Conservation (phyloP, 2,888 invertebrate species). For the Caenorhabditis plicata region DNA sequence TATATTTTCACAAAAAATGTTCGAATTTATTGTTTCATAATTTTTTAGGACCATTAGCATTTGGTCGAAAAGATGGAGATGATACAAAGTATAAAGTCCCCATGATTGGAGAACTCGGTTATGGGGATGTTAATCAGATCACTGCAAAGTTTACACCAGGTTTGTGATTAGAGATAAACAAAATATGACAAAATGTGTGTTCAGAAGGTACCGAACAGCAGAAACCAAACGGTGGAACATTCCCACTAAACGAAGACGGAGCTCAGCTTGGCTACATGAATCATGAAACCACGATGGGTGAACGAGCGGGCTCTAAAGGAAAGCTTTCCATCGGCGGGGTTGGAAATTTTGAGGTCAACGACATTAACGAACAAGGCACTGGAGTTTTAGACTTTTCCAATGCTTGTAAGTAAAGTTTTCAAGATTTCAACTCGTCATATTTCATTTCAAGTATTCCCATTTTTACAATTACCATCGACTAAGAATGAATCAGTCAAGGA, state of each 20-base stretch:
- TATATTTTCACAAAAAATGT: too few relatives aligned
- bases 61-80: constrained; percentile 47
- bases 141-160: constrained; percentile 49
- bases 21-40: too few relatives aligned
- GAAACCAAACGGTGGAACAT: constrained; percentile 45
- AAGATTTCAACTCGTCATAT: background rate
- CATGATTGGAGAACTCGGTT: constrained; percentile 46
- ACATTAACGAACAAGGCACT: constrained; percentile 45
- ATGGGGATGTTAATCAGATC: constrained; percentile 42
- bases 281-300: constrained; percentile 41
- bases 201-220: constrained; percentile 13
- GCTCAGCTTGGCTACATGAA: constrained; percentile 54
- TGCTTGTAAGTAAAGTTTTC: constrained; percentile 21
- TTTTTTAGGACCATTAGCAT: constrained; percentile 43
- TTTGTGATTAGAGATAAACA: background rate
- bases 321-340: constrained; percentile 37
- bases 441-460: constrained; percentile 42
- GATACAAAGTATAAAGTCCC: constrained; percentile 45
- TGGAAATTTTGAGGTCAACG: constrained; percentile 33
- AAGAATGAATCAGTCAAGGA: constrained; percentile 38
- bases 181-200: background rate
- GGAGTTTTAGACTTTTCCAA: constrained; percentile 49
- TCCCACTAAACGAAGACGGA: constrained; percentile 39
- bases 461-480: constrained; percentile 40
- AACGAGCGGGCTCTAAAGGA: constrained; percentile 19